Conservation (phyloP, 1,140 invertebrate genomes). For the Drosophila saltans region DNA sequence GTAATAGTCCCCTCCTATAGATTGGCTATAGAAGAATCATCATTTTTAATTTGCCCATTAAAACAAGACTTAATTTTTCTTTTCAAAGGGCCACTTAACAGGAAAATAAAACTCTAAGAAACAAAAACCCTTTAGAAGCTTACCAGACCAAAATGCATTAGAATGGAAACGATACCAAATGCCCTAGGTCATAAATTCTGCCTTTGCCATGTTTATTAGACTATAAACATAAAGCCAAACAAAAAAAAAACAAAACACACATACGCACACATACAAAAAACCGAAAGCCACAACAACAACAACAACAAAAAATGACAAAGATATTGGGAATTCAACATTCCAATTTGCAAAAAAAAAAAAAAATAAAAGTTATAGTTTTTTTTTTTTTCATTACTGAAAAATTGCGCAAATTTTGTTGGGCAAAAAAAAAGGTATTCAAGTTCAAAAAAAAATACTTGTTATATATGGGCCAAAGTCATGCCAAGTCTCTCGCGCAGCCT, state of each 20-base stretch:
- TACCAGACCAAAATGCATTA: background rate
- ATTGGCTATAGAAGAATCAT: background rate
- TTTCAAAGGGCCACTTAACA: background rate
- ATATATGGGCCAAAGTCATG: constrained; percentile 13
- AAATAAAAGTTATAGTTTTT: background rate
- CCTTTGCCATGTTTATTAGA: constrained; percentile 1
- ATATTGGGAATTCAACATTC: constrained; percentile 3
- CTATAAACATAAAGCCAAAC: background rate
- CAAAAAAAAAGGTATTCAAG: background rate
- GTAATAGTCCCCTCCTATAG: background rate
- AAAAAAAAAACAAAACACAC: background rate
- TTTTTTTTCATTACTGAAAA: background rate
- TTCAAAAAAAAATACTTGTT: constrained; percentile 3
- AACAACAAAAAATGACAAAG: background rate
- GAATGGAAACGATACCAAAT: background rate
- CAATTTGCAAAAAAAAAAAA: background rate
- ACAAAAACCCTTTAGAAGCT: background rate
- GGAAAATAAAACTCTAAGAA: background rate
- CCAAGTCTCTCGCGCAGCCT: background rate
- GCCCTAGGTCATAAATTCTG: constrained; percentile 2
- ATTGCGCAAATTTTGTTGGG: background rate
- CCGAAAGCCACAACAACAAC: background rate
- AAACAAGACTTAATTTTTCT: background rate
- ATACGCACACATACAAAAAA: background rate
- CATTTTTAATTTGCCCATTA: constrained; percentile 33